Evolutionary conservation across 2,797 vertebrate species (phyloP).

Genomic region (Cirrhinus molitorella): DNA sequence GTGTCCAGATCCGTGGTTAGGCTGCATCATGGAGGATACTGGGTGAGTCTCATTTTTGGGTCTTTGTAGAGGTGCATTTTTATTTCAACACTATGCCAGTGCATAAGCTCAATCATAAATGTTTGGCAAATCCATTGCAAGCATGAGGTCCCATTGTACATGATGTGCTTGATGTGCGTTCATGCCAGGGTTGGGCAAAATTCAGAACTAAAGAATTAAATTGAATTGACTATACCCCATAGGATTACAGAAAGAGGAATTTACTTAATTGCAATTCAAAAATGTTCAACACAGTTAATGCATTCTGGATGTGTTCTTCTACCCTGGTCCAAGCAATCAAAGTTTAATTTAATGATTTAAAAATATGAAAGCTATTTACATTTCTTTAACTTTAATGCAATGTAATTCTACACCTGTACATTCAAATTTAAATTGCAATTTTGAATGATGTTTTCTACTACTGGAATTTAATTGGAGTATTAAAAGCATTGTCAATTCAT

Average conservation of each 20-base stretch:
- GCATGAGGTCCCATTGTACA: background rate
- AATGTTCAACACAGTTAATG: background rate
- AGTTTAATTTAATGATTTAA: no score
- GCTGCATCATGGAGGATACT: slow-evolving; percentile 90
- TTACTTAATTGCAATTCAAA: background rate
- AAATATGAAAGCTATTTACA: background rate
- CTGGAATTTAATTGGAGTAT: background rate
- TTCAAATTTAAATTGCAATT: background rate
- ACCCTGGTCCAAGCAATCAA: background rate
- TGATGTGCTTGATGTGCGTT: background rate
- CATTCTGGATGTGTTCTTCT: background rate
- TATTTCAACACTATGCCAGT: background rate
- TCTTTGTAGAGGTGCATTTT: no score
- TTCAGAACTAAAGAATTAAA: background rate
- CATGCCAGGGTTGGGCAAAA: background rate
- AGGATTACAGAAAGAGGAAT: background rate
- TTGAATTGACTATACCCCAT: background rate
- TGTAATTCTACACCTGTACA: background rate
- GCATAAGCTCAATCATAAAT: background rate
- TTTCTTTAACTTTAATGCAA: background rate
- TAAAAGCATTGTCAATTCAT: background rate
- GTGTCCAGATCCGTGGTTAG: slow-evolving; percentile 85
- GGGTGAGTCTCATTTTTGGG: slow-evolving; percentile 72
- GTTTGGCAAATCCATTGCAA: background rate
- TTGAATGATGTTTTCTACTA: background rate